Conservation (phyloP, 2,888 invertebrate species). For the Homarus gammarus region DNA sequence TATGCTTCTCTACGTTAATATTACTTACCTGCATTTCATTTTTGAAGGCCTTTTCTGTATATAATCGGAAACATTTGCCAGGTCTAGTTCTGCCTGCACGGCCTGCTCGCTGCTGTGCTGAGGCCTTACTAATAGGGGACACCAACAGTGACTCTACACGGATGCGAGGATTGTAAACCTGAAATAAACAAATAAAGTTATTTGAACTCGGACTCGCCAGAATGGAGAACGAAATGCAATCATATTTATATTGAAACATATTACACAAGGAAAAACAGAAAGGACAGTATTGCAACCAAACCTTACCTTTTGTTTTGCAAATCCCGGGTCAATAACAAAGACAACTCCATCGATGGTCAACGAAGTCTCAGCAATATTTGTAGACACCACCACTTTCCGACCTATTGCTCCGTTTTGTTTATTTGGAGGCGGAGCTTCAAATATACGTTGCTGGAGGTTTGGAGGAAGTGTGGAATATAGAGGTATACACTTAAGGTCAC, state of each 20-base stretch:
- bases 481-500: constrained; percentile 98
- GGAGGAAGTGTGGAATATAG: constrained; percentile 99
- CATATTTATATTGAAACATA: background rate
- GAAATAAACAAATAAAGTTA: no score
- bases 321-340: constrained; percentile 99
- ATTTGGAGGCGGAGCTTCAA: constrained; percentile 96
- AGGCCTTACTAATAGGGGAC: constrained; percentile 99
- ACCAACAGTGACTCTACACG: constrained; percentile 98
- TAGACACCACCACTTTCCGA: constrained; percentile 94
- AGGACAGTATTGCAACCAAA: background rate
- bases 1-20: background rate
- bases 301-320: constrained; percentile 96
- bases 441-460: constrained; percentile 97
- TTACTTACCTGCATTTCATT: constrained; percentile 94
- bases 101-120: constrained; percentile 98
- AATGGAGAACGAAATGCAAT: background rate
- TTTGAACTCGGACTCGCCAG: no score
- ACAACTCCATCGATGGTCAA: constrained; percentile 99
- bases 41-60: constrained; percentile 97
- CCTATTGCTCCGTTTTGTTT: constrained; percentile 94
- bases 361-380: constrained; percentile 99
- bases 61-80: constrained; percentile 95
- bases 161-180: constrained; percentile 91
- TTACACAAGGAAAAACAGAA: background rate
- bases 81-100: constrained; percentile 98